Conservation (phyloP, 2,113 vertebrate species). For the Harpagus bidentatus region DNA sequence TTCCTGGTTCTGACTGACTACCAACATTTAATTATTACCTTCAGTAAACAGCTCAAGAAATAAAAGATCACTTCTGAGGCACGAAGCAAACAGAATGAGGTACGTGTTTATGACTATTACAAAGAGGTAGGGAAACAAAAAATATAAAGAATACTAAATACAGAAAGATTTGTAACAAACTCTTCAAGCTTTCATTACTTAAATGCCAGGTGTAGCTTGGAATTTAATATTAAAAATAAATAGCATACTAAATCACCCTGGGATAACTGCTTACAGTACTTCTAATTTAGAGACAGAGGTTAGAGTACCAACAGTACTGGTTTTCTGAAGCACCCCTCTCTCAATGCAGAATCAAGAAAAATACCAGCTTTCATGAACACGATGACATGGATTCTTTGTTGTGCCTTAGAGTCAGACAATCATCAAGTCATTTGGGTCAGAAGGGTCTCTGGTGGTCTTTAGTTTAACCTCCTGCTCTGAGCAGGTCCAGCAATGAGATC, state of each 20-base stretch:
- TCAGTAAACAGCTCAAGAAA: background rate
- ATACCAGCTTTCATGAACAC: background rate
- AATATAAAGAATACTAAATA: background rate
- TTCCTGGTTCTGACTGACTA: background rate
- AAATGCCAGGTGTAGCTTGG: background rate
- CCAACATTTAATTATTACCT: background rate
- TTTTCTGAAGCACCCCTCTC: background rate
- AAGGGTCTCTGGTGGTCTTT: background rate
- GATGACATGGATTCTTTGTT: background rate
- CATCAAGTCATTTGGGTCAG: background rate
- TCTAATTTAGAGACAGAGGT: background rate
- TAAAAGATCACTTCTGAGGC: background rate
- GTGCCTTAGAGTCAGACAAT: background rate
- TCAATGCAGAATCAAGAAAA: background rate
- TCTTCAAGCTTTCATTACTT: background rate
- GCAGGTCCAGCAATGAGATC: background rate
- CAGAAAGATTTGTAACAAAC: background rate
- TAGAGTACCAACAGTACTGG: background rate
- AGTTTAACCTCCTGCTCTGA: background rate
- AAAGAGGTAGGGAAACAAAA: background rate
- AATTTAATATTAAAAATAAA: constrained; percentile 10
- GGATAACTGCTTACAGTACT: background rate
- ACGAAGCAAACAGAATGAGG: background rate
- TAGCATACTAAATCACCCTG: background rate
- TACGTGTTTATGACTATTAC: background rate